These are phyloP conservation scores for Orchesellides sinensis DNA, from an alignment of 2,888 invertebrate genomes.

Conservation along the genomic window DNA sequence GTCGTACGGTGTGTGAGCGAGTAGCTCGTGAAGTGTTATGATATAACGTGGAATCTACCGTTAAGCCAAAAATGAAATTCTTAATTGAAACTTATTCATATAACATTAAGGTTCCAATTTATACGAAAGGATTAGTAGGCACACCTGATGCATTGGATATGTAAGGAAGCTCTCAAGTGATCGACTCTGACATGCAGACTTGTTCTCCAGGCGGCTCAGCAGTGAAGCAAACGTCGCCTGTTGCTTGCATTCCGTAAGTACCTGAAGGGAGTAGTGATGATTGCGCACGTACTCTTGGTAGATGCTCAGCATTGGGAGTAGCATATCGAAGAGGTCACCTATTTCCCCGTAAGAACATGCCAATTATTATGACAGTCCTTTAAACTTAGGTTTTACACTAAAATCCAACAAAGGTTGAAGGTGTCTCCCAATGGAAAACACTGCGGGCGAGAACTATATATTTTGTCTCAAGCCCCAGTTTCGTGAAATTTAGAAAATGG, in stretches of 20 bases:
- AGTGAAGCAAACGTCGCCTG: constrained; percentile 84
- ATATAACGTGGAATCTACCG: constrained; percentile 92
- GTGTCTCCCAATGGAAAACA: too few species aligned
- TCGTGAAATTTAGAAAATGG: too few species aligned
- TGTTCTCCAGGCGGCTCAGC: constrained; percentile 88
- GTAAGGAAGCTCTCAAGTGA: constrained; percentile 93
- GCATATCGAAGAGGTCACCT: constrained; percentile 97
- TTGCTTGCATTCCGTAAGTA: constrained; percentile 94
- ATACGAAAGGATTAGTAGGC: constrained; percentile 13
- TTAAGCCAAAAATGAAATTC: too few species aligned
- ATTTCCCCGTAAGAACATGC: too few species aligned
- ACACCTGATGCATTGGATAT: constrained; percentile 96
- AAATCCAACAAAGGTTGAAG: too few species aligned
- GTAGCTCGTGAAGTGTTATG: constrained; percentile 91
- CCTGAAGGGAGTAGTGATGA: constrained; percentile 95
- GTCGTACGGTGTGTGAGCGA: constrained; percentile 94
- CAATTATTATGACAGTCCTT: too few species aligned
- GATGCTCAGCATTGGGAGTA: constrained; percentile 95
- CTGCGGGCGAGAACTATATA: too few species aligned
- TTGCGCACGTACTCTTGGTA: constrained; percentile 97
- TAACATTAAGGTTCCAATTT: too few species aligned
- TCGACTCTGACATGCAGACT: constrained; percentile 89
- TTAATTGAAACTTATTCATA: too few species aligned
- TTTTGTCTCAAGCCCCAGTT: too few species aligned
- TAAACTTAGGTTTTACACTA: too few species aligned